phyloP scores from a whole-genome alignment of 35 echinoderm and acorn worm species.

The Apostichopus parvimensis region DNA sequence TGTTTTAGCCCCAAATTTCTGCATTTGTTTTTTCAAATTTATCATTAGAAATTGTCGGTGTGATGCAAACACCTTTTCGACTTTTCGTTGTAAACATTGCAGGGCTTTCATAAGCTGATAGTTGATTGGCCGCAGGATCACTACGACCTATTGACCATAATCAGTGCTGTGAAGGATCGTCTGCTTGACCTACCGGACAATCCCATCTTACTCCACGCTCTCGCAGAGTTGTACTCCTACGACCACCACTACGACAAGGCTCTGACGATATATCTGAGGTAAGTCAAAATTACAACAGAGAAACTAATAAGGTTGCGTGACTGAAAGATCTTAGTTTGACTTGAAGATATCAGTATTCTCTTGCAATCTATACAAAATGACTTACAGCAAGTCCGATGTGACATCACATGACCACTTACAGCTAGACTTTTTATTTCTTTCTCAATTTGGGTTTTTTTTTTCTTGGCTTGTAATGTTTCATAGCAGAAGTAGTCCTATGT shows the following conservation, averaged over 20 bases:
- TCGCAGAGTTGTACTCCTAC: conserved; percentile 90
- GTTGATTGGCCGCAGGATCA: conserved; percentile 85
- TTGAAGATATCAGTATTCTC: too few relatives aligned
- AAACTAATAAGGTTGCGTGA: too few relatives aligned
- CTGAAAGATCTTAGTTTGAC: too few relatives aligned
- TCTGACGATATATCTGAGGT: conserved; percentile 93
- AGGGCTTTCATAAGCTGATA: conserved; percentile 97
- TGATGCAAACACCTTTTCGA: neutral
- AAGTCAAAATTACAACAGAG: conserved; percentile 18
- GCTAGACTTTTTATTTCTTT: too few relatives aligned
- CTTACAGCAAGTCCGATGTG: too few relatives aligned
- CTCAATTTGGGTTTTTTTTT: too few relatives aligned
- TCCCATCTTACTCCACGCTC: conserved; percentile 71
- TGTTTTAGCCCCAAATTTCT: too few relatives aligned
- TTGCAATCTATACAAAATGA: too few relatives aligned
- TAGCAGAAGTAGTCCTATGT: too few relatives aligned
- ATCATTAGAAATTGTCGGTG: neutral
- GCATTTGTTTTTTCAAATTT: neutral
- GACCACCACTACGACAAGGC: conserved; percentile 94
- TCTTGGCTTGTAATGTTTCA: too few relatives aligned
- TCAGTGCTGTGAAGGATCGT: conserved; percentile 80
- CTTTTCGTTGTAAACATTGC: neutral
- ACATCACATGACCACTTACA: too few relatives aligned
- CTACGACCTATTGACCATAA: conserved; percentile 93
- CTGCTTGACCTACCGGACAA: conserved; percentile 54